Evolutionary conservation across 2,113 vertebrate species (phyloP).

Genomic region (Leptodactylus fuscus): DNA sequence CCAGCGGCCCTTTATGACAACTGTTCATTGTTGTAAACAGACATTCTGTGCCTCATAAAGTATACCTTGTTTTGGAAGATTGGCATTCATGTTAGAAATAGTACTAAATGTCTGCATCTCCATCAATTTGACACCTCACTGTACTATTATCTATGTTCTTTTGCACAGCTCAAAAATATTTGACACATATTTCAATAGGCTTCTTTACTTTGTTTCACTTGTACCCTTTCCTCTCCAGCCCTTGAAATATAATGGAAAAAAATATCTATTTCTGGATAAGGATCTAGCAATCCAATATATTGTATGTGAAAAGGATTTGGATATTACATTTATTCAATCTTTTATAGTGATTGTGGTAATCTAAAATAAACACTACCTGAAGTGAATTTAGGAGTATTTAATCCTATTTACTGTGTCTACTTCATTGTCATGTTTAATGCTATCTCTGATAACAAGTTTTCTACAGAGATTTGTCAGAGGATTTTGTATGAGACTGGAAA

Average conservation of each 20-base stretch:
- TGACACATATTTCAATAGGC: not conserved
- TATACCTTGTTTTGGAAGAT: not conserved
- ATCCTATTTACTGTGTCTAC: conserved; percentile 16
- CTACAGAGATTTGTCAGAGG: conserved; percentile 5
- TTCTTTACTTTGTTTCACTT: not conserved
- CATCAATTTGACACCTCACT: not conserved
- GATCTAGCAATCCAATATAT: conserved; percentile 11
- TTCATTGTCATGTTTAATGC: conserved; percentile 18
- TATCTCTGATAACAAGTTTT: not conserved
- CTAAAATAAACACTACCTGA: conserved; percentile 23
- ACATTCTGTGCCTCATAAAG: not conserved
- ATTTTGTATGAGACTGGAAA: conserved; percentile 24
- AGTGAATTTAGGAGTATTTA: not conserved
- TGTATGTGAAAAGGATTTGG: conserved; percentile 8
- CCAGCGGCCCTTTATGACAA: not conserved
- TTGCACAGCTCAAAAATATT: not conserved
- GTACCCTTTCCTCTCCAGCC: not conserved
- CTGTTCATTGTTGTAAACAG: not conserved
- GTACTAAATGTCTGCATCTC: not conserved
- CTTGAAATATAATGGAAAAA: not conserved
- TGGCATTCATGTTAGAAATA: not conserved
- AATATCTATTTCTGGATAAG: conserved; percentile 25
- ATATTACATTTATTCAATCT: conserved; percentile 22
- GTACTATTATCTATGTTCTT: not conserved
- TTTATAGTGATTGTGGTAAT: conserved; percentile 12